Evolutionary conservation across 2,797 vertebrate genomes (phyloP).

Genomic region (Gouania willdenowi): DNA sequence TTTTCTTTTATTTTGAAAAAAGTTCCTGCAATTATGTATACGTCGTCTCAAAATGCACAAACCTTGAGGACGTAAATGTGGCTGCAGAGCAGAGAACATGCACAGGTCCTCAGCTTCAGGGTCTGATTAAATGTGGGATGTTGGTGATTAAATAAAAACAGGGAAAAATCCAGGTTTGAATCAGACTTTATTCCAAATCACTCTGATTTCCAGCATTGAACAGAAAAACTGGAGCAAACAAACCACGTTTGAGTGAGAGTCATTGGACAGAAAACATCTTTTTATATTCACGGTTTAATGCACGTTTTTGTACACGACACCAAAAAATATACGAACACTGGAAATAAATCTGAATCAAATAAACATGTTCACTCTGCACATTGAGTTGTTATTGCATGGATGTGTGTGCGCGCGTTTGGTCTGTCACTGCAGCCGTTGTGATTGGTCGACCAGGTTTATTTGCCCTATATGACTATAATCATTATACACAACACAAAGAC

Average conservation of each 20-base stretch:
- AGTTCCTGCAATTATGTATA: no score
- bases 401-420: background rate
- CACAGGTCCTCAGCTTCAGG: no score
- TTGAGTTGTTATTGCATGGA: constrained; percentile 35
- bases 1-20: no score
- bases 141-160: constrained; percentile 15
- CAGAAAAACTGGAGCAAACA: constrained; percentile 26
- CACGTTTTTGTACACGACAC: constrained; percentile 88
- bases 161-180: constrained; percentile 36
- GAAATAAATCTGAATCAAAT: constrained; percentile 94
- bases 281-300: constrained; percentile 84
- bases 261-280: constrained; percentile 56
- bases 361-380: no score
- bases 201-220: constrained; percentile 48
- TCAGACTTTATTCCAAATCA: constrained; percentile 68
- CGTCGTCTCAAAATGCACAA: no score
- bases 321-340: constrained; percentile 95
- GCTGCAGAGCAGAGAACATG: no score
- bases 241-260: constrained; percentile 44
- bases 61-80: no score
- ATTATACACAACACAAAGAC: constrained; percentile 82
- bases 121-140: constrained; percentile 8
- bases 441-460: constrained; percentile 86
- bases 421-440: constrained; percentile 35
- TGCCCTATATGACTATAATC: constrained; percentile 75